phyloP scores from a whole-genome alignment of 2,888 invertebrate genomes.

The Drosophila nr. perissopoda region DNA sequence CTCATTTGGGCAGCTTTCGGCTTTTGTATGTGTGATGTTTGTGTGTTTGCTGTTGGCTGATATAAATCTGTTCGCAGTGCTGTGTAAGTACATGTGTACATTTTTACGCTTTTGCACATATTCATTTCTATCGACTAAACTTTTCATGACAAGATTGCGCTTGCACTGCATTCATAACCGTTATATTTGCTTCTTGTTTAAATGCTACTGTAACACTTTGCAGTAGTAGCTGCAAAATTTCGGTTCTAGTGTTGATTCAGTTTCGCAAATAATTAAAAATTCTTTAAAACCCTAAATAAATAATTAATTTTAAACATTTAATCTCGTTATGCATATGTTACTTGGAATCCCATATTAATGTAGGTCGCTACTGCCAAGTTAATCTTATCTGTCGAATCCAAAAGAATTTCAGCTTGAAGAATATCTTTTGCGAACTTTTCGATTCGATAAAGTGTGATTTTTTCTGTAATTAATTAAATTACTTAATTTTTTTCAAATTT shows the following conservation, averaged over 20 bases:
- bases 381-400: neutral
- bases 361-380: neutral
- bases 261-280: neutral
- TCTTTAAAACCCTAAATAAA: neutral
- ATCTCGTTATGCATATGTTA: neutral
- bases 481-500: neutral
- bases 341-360: neutral
- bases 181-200: neutral
- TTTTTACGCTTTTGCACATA: neutral
- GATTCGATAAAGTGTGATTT: neutral
- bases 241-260: neutral
- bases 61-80: constrained; percentile 14
- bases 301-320: neutral
- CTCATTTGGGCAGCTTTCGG: neutral
- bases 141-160: neutral
- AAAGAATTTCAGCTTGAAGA: neutral
- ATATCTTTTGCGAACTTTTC: neutral
- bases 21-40: neutral
- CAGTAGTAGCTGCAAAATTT: neutral
- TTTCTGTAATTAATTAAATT: neutral
- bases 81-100: neutral
- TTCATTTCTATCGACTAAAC: constrained; percentile 19
- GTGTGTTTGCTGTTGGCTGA: neutral
- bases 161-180: neutral
- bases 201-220: neutral